Evolutionary conservation across 92 coral and sea anemone genomes (phyloP).

Genomic region (Phenganax subtilis): DNA sequence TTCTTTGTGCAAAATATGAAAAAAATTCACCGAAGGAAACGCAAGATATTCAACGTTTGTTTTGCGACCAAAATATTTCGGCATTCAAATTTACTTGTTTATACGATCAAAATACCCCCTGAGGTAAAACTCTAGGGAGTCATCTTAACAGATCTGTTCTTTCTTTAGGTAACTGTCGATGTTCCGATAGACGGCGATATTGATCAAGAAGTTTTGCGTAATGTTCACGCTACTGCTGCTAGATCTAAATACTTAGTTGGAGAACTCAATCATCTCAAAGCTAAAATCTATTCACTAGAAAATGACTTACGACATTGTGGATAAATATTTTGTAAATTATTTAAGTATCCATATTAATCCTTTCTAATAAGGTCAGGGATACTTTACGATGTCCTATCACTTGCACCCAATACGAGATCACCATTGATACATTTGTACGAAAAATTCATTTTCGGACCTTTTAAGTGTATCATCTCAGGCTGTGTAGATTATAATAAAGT

Average conservation of each 20-base stretch:
- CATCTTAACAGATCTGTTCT: background rate
- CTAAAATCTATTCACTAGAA: slow-evolving; percentile 92
- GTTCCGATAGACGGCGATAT: slow-evolving; percentile 77
- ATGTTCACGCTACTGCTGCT: slow-evolving; percentile 88
- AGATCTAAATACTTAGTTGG: slow-evolving; percentile 92
- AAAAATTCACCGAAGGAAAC: too few species aligned
- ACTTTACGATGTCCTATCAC: background rate
- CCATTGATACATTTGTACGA: too few species aligned
- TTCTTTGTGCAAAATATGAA: too few species aligned
- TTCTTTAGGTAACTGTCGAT: slow-evolving; percentile 75
- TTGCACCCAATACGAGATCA: background rate
- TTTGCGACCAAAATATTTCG: too few species aligned
- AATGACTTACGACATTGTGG: slow-evolving; percentile 88
- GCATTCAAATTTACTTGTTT: too few species aligned
- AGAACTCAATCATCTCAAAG: slow-evolving; percentile 91
- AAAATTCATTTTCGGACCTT: too few species aligned
- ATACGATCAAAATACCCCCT: too few species aligned
- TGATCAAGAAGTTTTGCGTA: slow-evolving; percentile 74
- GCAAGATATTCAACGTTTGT: too few species aligned
- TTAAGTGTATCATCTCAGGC: too few species aligned
- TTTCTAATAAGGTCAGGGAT: background rate
- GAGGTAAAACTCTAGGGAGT: too few species aligned
- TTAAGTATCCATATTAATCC: background rate
- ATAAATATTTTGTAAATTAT: slow-evolving; percentile 15
- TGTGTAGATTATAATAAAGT: too few species aligned